A percentile compares a stretch with the other conserved stretches of the same genome.
These are phyloP conservation scores for Gerris lacustris DNA, from an alignment of 2,888 invertebrate species.

Conservation along the genomic window DNA sequence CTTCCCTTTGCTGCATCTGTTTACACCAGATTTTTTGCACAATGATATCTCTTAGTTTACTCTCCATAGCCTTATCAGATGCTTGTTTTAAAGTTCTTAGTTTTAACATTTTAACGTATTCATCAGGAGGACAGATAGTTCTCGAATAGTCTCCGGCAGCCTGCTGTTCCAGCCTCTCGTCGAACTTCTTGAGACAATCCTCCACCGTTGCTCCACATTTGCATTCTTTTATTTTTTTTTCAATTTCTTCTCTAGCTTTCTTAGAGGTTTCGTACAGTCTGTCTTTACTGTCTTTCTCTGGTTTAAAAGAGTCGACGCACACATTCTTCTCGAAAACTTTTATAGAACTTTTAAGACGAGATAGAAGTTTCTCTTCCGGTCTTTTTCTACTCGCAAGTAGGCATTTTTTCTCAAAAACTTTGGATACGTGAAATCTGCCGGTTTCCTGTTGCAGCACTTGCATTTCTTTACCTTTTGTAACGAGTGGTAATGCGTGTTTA, in stretches of 20 bases:
- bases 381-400: not conserved
- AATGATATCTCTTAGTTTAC: conserved; percentile 42
- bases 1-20: conserved; percentile 43
- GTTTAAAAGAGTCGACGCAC: not conserved
- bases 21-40: conserved; percentile 44
- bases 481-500: conserved; percentile 19
- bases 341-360: not conserved
- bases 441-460: conserved; percentile 14
- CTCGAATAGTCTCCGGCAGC: not conserved
- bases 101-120: conserved; percentile 43
- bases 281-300: conserved; percentile 2
- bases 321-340: not conserved
- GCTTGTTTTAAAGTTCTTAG: conserved; percentile 38
- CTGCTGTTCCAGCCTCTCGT: not conserved
- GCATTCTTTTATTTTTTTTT: not conserved
- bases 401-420: conserved; percentile 15
- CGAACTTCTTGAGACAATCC: conserved; percentile 9
- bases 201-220: not conserved
- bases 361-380: conserved; percentile 11
- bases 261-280: not conserved
- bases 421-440: conserved; percentile 15
- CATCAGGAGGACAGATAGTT: conserved; percentile 34
- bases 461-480: conserved; percentile 19
- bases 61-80: conserved; percentile 41
- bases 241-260: not conserved